Percentiles rank a stretch among this genome's conserved stretches.
phyloP scores from a whole-genome alignment of 2,888 invertebrate species.

The Andrena bicolor region DNA sequence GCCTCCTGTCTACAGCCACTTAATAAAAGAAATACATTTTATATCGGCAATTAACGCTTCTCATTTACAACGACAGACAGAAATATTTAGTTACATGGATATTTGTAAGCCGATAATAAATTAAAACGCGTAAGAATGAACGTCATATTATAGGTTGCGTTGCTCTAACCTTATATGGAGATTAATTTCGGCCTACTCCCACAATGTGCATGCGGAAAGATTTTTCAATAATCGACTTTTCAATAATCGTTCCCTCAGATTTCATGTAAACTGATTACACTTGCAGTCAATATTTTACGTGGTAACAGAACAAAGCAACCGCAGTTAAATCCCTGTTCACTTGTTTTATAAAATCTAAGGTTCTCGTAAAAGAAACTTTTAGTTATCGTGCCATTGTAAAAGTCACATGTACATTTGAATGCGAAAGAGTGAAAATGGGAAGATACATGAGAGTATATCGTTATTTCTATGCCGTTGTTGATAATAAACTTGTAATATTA shows the following conservation, averaged over 20 bases:
- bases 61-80: background rate
- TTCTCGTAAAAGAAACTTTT: background rate
- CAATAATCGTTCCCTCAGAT: background rate
- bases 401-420: constrained; percentile 22
- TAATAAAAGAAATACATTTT: constrained; percentile 5
- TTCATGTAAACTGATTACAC: background rate
- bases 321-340: constrained; percentile 29
- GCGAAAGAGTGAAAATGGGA: constrained; percentile 61
- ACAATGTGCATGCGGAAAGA: constrained; percentile 30
- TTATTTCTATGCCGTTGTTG: constrained; percentile 3
- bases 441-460: constrained; percentile 70
- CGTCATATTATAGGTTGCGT: constrained; percentile 6
- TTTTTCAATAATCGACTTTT: background rate
- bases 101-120: background rate
- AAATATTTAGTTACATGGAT: background rate
- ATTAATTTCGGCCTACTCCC: constrained; percentile 68
- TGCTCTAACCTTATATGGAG: constrained; percentile 76
- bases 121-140: background rate
- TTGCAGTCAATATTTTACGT: constrained; percentile 14
- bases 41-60: background rate
- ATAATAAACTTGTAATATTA: constrained; percentile 3
- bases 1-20: background rate
- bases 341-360: constrained; percentile 45
- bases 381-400: constrained; percentile 7
- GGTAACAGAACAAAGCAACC: constrained; percentile 45